Base-by-base conservation (phyloP, 30 jellyfish, hydroid and myxozoan genomes). In the Turritopsis dohrnii region DNA sequence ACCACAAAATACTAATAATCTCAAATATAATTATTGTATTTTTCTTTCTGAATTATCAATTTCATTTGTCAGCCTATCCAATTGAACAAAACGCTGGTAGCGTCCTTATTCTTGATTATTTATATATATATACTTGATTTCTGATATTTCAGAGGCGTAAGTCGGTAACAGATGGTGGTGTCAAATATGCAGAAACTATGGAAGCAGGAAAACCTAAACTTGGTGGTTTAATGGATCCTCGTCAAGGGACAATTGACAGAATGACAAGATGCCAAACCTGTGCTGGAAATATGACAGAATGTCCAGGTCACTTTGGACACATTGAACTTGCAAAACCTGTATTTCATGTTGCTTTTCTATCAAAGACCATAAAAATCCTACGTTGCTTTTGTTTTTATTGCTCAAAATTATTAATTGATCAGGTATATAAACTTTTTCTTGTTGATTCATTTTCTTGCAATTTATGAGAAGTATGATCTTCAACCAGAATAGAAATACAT, bases 231-330 rank as follows among this genome's bases (percentile, higher is more conserved):
- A 89, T 95, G 97, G 99, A 95, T 69, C 99, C 99, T 0, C 81
- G 99, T 9, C 99, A 95, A 75, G 99, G 99, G 1, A 89, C 97
- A 41, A 85, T 89, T 66, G 99, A 95, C 31, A 53, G 97, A 53
- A 60, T 76, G 85, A 86, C 93, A 0, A 81, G 94, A 24, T 95
- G 99, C 80, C 96, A 88, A 73, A 95, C 99, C 13, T 95, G 99
- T 95, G 99, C 97, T 5, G 99, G 99, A 21, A 87, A 89, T 87
- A 90, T 95, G 96, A 89, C 97, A 79, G 96, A 90, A 54, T 95
- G 99, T 76, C 97, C 97, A 52, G 99, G 99, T 26, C 99, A 95
- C 79, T 95, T 95, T 88, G 99, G 99, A 8, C 99, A 95, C 87
- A 87, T 95, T 81, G 99, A 95, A 22, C 94, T 95, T 21, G 89